Percentiles rank a stretch among this genome's conserved stretches.
Conservation (phyloP, 2,113 vertebrate genomes). For the Ovis aries region DNA sequence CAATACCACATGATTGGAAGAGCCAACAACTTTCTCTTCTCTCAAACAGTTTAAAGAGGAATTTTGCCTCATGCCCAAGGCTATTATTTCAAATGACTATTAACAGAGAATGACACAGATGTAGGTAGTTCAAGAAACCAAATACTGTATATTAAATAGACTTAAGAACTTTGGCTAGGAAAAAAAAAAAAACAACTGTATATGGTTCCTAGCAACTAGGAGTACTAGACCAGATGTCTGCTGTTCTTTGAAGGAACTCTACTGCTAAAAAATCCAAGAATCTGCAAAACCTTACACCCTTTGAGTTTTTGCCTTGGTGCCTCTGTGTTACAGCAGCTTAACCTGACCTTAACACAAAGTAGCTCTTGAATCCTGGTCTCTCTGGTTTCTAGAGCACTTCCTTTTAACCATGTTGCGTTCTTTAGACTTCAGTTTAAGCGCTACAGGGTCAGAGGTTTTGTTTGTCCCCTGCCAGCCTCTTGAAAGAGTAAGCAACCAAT, state of each 20-base stretch:
- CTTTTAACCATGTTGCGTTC: accelerated
- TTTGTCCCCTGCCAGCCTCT: not conserved
- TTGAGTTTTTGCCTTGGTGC: not conserved
- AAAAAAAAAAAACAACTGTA: no score
- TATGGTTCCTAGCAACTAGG: not conserved
- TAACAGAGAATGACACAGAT: not conserved
- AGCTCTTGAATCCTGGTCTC: not conserved
- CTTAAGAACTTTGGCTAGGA: not conserved
- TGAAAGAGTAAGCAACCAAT: not conserved
- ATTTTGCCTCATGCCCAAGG: not conserved
- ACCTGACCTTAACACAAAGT: not conserved
- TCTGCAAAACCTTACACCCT: not conserved
- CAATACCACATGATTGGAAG: not conserved
- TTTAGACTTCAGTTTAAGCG: not conserved
- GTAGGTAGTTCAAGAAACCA: not conserved
- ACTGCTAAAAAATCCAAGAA: not conserved
- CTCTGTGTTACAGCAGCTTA: not conserved
- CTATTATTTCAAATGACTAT: not conserved
- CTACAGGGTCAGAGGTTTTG: not conserved
- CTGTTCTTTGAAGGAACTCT: not conserved
- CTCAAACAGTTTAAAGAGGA: not conserved
- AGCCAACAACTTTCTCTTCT: not conserved
- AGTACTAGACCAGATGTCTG: not conserved
- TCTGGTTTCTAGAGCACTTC: not conserved
- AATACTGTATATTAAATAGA: not conserved